Conservation (phyloP, 2,797 vertebrate species). For the Leuciscus waleckii region DNA sequence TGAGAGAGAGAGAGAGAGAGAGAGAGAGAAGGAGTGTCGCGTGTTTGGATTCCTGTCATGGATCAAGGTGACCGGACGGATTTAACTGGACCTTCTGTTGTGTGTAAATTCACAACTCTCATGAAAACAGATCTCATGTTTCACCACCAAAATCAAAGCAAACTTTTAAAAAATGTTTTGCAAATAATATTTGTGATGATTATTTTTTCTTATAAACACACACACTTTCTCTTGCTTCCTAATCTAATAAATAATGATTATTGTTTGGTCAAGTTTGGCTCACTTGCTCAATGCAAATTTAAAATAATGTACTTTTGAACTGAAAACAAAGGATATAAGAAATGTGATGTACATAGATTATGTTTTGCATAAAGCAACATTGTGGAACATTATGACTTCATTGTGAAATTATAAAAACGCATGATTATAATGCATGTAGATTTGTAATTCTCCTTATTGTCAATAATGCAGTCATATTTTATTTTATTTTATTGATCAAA, state of each 20-base stretch:
- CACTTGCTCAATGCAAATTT: neutral
- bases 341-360: neutral
- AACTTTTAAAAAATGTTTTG: neutral
- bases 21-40: neutral
- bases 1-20: neutral
- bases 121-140: neutral
- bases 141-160: neutral
- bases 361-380: neutral
- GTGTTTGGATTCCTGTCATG: constrained; percentile 10
- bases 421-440: too few relatives aligned
- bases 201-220: neutral
- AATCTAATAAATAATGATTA: neutral
- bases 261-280: neutral
- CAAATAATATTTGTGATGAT: neutral
- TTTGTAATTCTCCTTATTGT: neutral
- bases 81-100: neutral
- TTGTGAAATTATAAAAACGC: neutral
- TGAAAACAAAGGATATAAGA: neutral
- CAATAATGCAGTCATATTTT: neutral
- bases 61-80: constrained; percentile 21
- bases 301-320: neutral
- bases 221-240: neutral
- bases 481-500: neutral
- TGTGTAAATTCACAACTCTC: constrained; percentile 10
- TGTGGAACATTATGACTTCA: neutral